phyloP scores from a whole-genome alignment of 2,113 vertebrate species.

The Xyliphius kryptos region DNA sequence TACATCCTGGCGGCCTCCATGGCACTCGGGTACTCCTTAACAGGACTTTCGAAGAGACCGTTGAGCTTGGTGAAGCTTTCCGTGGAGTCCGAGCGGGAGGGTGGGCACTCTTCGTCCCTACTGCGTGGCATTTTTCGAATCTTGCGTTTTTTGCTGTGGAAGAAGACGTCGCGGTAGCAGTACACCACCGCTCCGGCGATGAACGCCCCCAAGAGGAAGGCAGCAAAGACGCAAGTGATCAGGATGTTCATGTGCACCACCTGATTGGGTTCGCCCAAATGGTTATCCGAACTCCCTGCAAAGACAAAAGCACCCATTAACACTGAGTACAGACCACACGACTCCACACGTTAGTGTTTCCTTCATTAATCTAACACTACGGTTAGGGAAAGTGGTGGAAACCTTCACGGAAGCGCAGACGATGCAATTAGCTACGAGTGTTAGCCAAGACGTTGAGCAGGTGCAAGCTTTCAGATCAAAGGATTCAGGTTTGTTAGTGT shows the following conservation, averaged over 20 bases:
- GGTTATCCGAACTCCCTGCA: conserved; percentile 82
- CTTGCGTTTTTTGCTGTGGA: conserved; percentile 82
- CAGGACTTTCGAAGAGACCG: conserved; percentile 88
- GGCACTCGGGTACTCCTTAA: conserved; percentile 91
- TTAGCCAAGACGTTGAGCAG: no score
- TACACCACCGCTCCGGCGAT: conserved; percentile 92
- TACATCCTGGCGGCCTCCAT: conserved; percentile 91
- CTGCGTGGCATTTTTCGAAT: conserved; percentile 66
- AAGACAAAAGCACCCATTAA: conserved; percentile 34
- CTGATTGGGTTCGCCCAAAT: conserved; percentile 88
- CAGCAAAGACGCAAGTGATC: conserved; percentile 94
- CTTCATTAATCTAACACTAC: no score
- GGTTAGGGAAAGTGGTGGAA: no score
- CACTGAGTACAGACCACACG: not conserved
- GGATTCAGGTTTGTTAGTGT: conserved; percentile 27
- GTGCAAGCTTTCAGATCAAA: not conserved
- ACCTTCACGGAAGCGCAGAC: no score
- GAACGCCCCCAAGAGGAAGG: conserved; percentile 92
- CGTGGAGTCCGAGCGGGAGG: conserved; percentile 87
- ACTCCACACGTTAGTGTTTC: conserved; percentile 14
- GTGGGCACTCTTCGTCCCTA: conserved; percentile 80
- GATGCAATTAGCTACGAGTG: no score
- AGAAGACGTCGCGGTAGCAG: conserved; percentile 86
- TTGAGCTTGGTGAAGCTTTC: conserved; percentile 94
- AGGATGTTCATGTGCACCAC: conserved; percentile 99